Evolutionary conservation across 2,113 vertebrate species (phyloP), one percentile per base, ranked within the genome.

Genomic region (Rallus limicola): DNA sequence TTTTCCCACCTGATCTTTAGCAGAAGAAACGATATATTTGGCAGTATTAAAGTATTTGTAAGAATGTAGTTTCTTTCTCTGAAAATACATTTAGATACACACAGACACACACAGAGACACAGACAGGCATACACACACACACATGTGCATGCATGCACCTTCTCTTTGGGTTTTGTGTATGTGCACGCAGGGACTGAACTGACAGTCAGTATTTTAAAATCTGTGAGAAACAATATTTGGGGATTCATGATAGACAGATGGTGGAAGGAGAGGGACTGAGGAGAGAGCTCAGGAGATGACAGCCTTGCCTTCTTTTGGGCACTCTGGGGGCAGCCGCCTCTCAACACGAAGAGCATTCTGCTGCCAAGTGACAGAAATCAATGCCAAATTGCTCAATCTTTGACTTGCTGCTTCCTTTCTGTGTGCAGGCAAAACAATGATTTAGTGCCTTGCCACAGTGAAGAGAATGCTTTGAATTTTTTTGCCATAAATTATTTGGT

Each of bases 331-430:
- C 53, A 96, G 68, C 77, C 5, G 8, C 60, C 46, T 94, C 88
- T 68, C 68, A 81, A 78, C 56, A 68, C 0, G 4, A 86, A 87
- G 36, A 52, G 24, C 53, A 64, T 52, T 86, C 86, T 88, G 33
- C 52, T 94, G 90, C 88, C 95, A 94, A 93, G 31, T 78, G 82
- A 86, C 64, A 94, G 60, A 86, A 96, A 81, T 83, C 68, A 90
- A 36, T 70, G 79, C 60, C 86, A 93, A 91, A 83, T 70, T 72
- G 48, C 42, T 70, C 83, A 34, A 82, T 87, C 65, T 92, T 93
- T 81, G 65, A 91, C 89, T 95, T 81, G 46, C 40, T 86, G 2
- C 18, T 72, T 68, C 36, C 79, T 53, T 94, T n/a, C 33, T 93
- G 31, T 63, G 6, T 52, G 36, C 68, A 46, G 34, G 36, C 62